Conservation (phyloP, 2,113 vertebrate genomes). For the Probosciger aterrimus region DNA sequence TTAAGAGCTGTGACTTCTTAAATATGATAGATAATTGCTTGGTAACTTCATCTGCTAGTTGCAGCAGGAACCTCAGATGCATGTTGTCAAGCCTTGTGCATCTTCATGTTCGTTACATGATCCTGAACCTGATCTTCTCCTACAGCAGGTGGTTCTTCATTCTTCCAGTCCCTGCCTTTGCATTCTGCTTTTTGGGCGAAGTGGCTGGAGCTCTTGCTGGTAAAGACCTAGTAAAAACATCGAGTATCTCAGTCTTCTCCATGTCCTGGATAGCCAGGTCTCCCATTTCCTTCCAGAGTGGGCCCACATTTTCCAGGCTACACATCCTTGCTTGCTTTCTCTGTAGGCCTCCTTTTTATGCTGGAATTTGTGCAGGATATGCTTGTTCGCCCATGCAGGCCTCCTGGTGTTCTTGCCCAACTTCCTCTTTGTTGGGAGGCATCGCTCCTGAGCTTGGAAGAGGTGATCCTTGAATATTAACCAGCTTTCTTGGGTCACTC, state of each 20-base stretch:
- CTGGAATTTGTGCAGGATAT: not conserved
- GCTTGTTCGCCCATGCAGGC: not conserved
- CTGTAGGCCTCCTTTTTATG: not conserved
- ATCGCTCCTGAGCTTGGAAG: not conserved
- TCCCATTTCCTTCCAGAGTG: not conserved
- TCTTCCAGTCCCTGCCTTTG: not conserved
- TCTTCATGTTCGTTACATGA: not conserved
- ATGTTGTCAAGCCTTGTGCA: not conserved
- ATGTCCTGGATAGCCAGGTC: not conserved
- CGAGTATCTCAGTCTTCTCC: not conserved
- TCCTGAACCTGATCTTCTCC: not conserved
- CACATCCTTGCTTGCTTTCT: not conserved
- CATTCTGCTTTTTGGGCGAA: not conserved
- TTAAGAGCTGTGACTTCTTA: not conserved
- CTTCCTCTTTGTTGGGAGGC: not conserved
- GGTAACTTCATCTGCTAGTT: not conserved
- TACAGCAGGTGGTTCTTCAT: not conserved
- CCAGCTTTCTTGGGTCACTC: not conserved
- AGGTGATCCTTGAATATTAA: not conserved
- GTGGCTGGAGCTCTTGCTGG: not conserved
- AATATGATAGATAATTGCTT: not conserved
- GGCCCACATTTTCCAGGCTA: not conserved
- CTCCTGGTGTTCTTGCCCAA: not conserved
- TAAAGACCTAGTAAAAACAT: not conserved
- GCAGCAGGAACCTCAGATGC: not conserved